A percentile compares a stretch with the other conserved stretches of the same genome.
Evolutionary conservation across 2,888 invertebrate genomes (phyloP).

Genomic region (Drepanosiphum platanoidis): DNA sequence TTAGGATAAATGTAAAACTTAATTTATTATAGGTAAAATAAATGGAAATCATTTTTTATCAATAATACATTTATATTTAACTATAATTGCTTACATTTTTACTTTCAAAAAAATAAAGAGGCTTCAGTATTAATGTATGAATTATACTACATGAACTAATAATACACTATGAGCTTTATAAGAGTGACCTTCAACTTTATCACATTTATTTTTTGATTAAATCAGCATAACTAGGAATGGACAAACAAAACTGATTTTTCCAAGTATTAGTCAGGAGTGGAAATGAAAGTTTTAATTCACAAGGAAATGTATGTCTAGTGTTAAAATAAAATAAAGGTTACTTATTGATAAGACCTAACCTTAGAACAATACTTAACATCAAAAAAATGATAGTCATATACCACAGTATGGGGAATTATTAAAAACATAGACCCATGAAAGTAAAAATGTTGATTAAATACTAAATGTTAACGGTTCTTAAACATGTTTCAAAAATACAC

Average conservation of each 20-base stretch:
- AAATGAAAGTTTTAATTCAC: background rate
- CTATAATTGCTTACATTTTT: too few species aligned
- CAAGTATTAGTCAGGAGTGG: background rate
- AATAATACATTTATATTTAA: too few species aligned
- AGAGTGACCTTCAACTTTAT: background rate
- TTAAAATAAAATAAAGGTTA: background rate
- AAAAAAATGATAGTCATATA: too few species aligned
- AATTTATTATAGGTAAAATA: too few species aligned
- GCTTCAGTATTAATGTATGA: background rate
- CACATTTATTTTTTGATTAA: background rate
- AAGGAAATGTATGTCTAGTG: background rate
- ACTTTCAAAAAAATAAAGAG: too few species aligned
- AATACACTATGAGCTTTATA: background rate
- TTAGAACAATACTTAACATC: background rate
- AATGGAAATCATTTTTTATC: too few species aligned
- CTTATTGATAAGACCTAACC: conserved; percentile 40
- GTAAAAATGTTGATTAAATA: background rate
- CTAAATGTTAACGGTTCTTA: background rate
- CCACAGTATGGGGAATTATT: too few species aligned
- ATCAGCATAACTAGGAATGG: background rate
- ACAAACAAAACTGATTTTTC: background rate
- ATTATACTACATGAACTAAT: background rate
- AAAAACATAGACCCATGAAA: too few species aligned
- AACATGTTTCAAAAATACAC: background rate
- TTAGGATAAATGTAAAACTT: too few species aligned